Percentiles rank a stretch among this genome's conserved stretches.
Evolutionary conservation across 2,888 invertebrate genomes (phyloP).

Genomic region (Rhingia rostrata): DNA sequence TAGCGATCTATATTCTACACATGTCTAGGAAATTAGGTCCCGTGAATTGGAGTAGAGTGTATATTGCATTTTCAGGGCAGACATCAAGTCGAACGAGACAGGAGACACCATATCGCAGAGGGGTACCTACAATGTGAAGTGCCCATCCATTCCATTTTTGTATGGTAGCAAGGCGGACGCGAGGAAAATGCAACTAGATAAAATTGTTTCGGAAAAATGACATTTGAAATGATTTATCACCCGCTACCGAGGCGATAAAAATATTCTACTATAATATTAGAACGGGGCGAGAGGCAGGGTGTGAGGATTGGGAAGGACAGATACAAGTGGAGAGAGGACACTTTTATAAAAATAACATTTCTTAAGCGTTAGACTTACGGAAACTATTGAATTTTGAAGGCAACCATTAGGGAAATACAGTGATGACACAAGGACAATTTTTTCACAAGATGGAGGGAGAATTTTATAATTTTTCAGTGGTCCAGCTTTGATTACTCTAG

Average conservation of each 20-base stretch:
- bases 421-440: conserved; percentile 9
- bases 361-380: neutral
- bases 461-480: neutral
- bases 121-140: conserved; percentile 49
- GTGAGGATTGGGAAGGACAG: conserved; percentile 5
- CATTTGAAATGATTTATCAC: conserved; percentile 83
- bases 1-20: conserved; percentile 11
- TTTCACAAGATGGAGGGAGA: neutral
- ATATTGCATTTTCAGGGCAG: conserved; percentile 52
- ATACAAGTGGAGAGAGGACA: conserved; percentile 21
- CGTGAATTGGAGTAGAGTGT: conserved; percentile 48
- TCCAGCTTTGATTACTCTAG: no score
- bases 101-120: conserved; percentile 2
- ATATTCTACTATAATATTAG: conserved; percentile 37
- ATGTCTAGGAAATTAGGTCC: conserved; percentile 48
- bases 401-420: conserved; percentile 7
- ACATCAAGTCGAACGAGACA: conserved; percentile 1
- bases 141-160: conserved; percentile 19
- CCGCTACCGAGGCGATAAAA: conserved; percentile 72
- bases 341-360: conserved; percentile 26
- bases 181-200: conserved; percentile 78
- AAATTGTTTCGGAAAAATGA: conserved; percentile 83
- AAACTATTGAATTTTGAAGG: conserved; percentile 15
- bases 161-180: conserved; percentile 21
- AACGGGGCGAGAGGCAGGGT: neutral